Evolutionary conservation across 2,113 vertebrate genomes (phyloP).

Genomic region (Ictalurus punctatus): DNA sequence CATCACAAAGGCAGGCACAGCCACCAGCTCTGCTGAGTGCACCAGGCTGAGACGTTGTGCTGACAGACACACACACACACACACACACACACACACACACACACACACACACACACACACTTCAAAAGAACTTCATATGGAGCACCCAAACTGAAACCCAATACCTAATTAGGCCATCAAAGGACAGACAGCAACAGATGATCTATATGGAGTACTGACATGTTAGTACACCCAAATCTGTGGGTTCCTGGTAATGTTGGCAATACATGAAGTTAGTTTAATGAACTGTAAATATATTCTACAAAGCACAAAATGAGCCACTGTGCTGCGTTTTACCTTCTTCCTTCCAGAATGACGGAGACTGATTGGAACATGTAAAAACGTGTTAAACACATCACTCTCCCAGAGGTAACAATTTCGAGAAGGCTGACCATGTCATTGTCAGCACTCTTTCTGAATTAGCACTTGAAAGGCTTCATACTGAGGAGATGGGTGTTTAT

Average conservation of each 20-base stretch:
- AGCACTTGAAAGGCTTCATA: conserved; percentile 61
- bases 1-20: conserved; percentile 60
- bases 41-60: not conserved
- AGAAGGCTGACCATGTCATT: conserved; percentile 67
- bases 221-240: conserved; percentile 15
- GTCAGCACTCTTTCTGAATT: conserved; percentile 74
- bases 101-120: not conserved
- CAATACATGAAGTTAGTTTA: conserved; percentile 2
- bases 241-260: conserved; percentile 18
- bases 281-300: conserved; percentile 27
- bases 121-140: conserved; percentile 22
- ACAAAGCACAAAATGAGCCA: conserved; percentile 13
- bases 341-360: not conserved
- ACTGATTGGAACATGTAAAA: not conserved
- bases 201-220: conserved; percentile 15
- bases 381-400: conserved; percentile 57
- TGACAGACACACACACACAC: not conserved
- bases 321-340: not conserved
- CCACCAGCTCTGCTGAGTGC: conserved; percentile 42
- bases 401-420: conserved; percentile 67
- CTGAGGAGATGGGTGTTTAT: conserved; percentile 63
- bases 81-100: not conserved
- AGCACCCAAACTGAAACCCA: conserved; percentile 41
- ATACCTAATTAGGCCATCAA: conserved; percentile 24
- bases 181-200: conserved; percentile 13